phyloP scores from a whole-genome alignment of 2,113 vertebrate species.

The Trinectes maculatus region DNA sequence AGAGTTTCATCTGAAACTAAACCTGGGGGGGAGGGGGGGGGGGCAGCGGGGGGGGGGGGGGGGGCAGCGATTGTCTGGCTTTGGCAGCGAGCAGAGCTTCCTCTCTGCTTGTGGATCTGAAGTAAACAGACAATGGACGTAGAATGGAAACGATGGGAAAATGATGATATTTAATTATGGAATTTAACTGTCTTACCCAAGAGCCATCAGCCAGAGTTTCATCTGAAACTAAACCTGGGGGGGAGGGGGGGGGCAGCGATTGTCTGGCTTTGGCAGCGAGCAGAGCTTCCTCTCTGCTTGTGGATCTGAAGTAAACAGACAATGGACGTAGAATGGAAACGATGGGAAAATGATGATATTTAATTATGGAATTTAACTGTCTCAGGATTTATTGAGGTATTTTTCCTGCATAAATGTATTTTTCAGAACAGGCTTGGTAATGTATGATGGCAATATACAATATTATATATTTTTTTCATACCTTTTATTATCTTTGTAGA shows the following conservation, averaged over 20 bases:
- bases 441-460: too few species aligned
- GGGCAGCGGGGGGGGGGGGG: background rate
- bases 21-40: constrained; percentile 4
- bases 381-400: too few species aligned
- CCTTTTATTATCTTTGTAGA: too few species aligned
- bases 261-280: constrained; percentile 14
- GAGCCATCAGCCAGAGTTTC: constrained; percentile 12
- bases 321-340: too few species aligned
- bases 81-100: constrained; percentile 16
- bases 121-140: constrained; percentile 8
- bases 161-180: too few species aligned
- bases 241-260: background rate
- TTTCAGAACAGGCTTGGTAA: too few species aligned
- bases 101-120: constrained; percentile 14
- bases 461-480: too few species aligned
- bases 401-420: too few species aligned
- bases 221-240: constrained; percentile 11
- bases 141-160: too few species aligned
- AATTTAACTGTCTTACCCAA: too few species aligned
- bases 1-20: constrained; percentile 16
- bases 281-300: constrained; percentile 4
- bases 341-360: too few species aligned
- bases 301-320: constrained; percentile 20
- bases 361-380: too few species aligned
- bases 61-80: background rate